Percentiles rank a stretch among this genome's conserved stretches.
These are phyloP conservation scores for Apis laboriosa DNA, from an alignment of 1,140 invertebrate species.

Conservation along the genomic window DNA sequence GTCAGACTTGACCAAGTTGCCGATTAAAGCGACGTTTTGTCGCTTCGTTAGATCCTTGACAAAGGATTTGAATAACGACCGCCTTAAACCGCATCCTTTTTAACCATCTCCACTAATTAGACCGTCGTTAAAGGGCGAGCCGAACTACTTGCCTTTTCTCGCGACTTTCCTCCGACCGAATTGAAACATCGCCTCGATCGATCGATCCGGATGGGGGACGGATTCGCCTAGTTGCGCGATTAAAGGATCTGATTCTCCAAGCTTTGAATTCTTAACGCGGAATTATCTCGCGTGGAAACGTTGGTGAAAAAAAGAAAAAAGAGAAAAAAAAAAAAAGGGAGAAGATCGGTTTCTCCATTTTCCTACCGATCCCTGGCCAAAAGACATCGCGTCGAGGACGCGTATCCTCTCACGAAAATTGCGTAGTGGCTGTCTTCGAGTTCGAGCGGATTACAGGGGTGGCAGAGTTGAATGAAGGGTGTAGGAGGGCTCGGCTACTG, in stretches of 20 bases:
- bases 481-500: slow-evolving; percentile 76
- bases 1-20: slow-evolving; percentile 48
- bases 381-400: slow-evolving; percentile 20
- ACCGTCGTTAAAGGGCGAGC: slow-evolving; percentile 27
- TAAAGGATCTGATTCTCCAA: background rate
- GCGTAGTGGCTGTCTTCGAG: slow-evolving; percentile 70
- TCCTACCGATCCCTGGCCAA: background rate
- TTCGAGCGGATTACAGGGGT: slow-evolving; percentile 69
- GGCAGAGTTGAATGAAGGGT: slow-evolving; percentile 74
- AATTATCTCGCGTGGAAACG: no score
- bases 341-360: background rate
- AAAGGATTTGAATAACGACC: slow-evolving; percentile 15
- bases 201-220: background rate
- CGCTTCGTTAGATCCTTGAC: slow-evolving; percentile 59
- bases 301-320: background rate
- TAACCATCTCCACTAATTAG: slow-evolving; percentile 48
- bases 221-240: background rate
- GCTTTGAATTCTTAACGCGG: no score
- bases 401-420: slow-evolving; percentile 68
- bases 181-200: slow-evolving; percentile 2
- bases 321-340: background rate
- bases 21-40: slow-evolving; percentile 50
- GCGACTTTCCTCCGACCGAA: background rate
- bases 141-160: slow-evolving; percentile 17
- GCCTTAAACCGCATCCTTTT: slow-evolving; percentile 42